Evolutionary conservation across 2,797 vertebrate species (phyloP).

Genomic region (Parotocinclus haroldoi): DNA sequence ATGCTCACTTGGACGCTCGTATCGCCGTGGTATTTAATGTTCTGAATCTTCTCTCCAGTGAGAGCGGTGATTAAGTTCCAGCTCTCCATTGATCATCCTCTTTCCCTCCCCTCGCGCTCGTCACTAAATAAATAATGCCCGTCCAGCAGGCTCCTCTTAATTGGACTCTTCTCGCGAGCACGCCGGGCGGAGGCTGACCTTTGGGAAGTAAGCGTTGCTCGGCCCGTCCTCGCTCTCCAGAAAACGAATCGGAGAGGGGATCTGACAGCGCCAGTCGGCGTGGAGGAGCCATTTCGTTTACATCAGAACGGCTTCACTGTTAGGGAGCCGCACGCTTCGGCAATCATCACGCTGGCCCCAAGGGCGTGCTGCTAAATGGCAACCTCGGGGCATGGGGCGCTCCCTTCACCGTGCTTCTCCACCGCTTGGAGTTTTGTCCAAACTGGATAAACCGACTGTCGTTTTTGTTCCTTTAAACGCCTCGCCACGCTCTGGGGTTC

Average conservation of each 20-base stretch:
- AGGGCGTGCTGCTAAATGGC: too few relatives aligned
- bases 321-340: too few relatives aligned
- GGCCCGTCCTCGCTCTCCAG: slow-evolving; percentile 38
- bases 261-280: slow-evolving; percentile 20
- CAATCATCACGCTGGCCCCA: too few relatives aligned
- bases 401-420: too few relatives aligned
- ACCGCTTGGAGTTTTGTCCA: too few relatives aligned
- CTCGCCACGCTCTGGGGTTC: too few relatives aligned
- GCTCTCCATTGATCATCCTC: slow-evolving; percentile 71
- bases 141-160: slow-evolving; percentile 65
- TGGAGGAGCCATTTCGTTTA: background rate
- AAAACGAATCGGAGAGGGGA: slow-evolving; percentile 42
- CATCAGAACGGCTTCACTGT: too few relatives aligned
- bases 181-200: slow-evolving; percentile 65
- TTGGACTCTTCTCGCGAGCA: slow-evolving; percentile 70
- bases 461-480: too few relatives aligned
- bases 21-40: slow-evolving; percentile 29
- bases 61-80: slow-evolving; percentile 71
- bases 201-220: slow-evolving; percentile 50
- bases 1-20: slow-evolving; percentile 25
- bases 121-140: slow-evolving; percentile 71
- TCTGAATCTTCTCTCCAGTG: slow-evolving; percentile 38
- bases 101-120: slow-evolving; percentile 50
- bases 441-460: too few relatives aligned
- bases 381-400: too few relatives aligned